These are phyloP conservation scores for Brachionus paranguensis DNA, from an alignment of 1,140 invertebrate species.

Conservation along the genomic window DNA sequence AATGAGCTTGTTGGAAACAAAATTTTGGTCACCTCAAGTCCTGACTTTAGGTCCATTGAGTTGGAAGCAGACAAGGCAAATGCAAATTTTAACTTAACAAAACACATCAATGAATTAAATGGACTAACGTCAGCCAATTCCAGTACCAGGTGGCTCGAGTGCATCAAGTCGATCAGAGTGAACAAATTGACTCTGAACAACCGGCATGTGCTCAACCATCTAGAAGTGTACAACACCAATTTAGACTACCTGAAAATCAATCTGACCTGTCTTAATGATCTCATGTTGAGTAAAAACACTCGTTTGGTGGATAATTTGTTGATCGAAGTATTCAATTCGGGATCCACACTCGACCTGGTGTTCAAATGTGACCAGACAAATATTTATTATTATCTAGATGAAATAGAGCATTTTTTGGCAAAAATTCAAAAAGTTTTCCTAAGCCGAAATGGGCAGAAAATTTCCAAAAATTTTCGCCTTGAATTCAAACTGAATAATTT, in stretches of 20 bases:
- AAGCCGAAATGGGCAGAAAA: neutral
- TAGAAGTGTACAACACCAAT: slow-evolving; percentile 9
- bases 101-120: neutral
- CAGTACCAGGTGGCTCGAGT: neutral
- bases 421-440: neutral
- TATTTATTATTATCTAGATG: neutral
- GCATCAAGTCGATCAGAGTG: neutral
- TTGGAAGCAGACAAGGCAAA: neutral
- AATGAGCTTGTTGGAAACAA: neutral
- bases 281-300: neutral
- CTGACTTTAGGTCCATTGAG: neutral
- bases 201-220: neutral
- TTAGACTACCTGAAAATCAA: neutral
- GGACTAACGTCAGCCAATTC: neutral
- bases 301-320: neutral
- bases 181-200: neutral
- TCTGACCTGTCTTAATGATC: neutral
- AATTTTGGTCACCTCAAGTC: neutral
- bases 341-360: neutral
- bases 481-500: slow-evolving; percentile 4
- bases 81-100: neutral
- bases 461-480: neutral
- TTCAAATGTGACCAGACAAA: neutral
- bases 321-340: neutral
- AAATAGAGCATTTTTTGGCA: neutral